A percentile compares a stretch with the other conserved stretches of the same genome.
Evolutionary conservation across 2,113 vertebrate species (phyloP).

Genomic region (Ameiurus melas): DNA sequence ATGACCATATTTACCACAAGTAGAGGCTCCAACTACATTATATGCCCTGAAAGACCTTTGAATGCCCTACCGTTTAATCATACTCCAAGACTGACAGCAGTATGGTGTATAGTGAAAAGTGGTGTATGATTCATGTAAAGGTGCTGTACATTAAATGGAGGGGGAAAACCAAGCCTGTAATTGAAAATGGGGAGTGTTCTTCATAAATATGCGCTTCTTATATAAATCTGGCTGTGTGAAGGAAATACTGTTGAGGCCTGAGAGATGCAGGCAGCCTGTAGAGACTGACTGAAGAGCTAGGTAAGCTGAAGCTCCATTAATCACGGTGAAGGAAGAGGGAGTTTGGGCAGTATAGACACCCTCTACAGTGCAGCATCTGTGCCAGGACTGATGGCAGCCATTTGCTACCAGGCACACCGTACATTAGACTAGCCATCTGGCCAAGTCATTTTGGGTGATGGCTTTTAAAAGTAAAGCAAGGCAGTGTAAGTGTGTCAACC

Average conservation of each 20-base stretch:
- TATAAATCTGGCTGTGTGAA: conserved; percentile 48
- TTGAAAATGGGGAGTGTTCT: conserved; percentile 41
- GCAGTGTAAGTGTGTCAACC: not conserved
- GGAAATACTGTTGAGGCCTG: conserved; percentile 44
- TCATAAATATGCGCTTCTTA: conserved; percentile 47
- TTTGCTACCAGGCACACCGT: conserved; percentile 40
- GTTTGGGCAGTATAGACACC: conserved; percentile 39
- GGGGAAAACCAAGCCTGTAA: conserved; percentile 41
- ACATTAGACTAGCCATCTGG: conserved; percentile 38
- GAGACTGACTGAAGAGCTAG: conserved; percentile 49
- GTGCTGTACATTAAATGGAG: conserved; percentile 42
- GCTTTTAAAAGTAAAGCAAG: conserved; percentile 17
- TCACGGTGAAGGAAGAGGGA: conserved; percentile 50
- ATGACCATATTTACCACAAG: conserved; percentile 6
- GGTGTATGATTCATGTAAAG: conserved; percentile 43
- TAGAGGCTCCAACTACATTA: not conserved
- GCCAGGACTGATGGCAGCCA: conserved; percentile 47
- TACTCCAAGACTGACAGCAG: conserved; percentile 8
- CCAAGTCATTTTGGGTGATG: conserved; percentile 21
- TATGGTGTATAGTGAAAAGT: conserved; percentile 24
- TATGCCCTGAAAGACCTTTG: conserved; percentile 23
- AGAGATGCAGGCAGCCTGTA: conserved; percentile 35
- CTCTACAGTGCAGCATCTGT: conserved; percentile 49
- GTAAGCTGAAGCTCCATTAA: conserved; percentile 49
- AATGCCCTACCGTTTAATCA: conserved; percentile 19